phyloP scores from a whole-genome alignment of 1,140 invertebrate genomes.

The Trachelipus rathkii region DNA sequence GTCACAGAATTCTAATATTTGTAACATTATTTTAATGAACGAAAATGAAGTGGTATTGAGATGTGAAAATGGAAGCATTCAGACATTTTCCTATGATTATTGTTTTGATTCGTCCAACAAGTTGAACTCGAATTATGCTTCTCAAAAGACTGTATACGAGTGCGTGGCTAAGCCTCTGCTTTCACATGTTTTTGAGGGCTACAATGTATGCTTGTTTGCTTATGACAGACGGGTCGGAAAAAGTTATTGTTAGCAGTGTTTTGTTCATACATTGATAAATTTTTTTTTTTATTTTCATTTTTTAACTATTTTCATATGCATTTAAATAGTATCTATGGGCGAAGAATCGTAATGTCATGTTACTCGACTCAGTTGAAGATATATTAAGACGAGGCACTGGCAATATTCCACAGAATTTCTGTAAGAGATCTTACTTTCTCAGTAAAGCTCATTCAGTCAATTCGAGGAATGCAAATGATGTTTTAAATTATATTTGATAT shows the following conservation, averaged over 20 bases:
- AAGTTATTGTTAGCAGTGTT: slow-evolving; percentile 56
- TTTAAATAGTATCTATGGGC: background rate
- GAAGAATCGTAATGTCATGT: background rate
- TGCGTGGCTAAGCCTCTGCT: too few relatives aligned
- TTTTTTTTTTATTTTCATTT: background rate
- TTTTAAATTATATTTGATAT: background rate
- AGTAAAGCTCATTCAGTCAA: background rate
- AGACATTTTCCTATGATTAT: slow-evolving; percentile 75
- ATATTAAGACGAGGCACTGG: slow-evolving; percentile 56
- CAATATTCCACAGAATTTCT: slow-evolving; percentile 81
- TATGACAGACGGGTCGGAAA: slow-evolving; percentile 63
- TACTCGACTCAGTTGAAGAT: background rate
- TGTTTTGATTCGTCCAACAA: slow-evolving; percentile 56
- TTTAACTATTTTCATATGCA: background rate
- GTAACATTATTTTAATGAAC: background rate
- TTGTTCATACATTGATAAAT: background rate
- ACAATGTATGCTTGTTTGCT: slow-evolving; percentile 60
- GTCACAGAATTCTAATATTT: background rate
- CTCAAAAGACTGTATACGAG: too few relatives aligned
- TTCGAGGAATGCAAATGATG: background rate
- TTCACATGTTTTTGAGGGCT: slow-evolving; percentile 59
- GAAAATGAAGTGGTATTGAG: background rate
- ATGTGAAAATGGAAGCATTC: slow-evolving; percentile 40
- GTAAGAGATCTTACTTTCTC: slow-evolving; percentile 70
- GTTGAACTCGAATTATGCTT: too few relatives aligned